Evolutionary conservation across 2,888 invertebrate species (phyloP).

Genomic region (Esperia sulphurella): DNA sequence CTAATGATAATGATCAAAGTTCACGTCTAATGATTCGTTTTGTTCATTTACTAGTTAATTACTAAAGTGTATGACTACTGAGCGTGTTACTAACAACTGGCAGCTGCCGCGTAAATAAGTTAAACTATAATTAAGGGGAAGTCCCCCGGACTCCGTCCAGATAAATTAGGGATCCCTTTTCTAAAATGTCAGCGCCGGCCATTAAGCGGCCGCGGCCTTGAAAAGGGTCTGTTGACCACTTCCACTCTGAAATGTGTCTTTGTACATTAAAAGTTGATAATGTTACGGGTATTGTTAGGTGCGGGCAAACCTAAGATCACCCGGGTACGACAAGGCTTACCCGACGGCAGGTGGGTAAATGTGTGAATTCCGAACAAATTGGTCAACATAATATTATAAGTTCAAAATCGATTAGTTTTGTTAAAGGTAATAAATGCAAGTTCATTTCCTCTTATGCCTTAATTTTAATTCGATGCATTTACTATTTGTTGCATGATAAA

Average conservation of each 20-base stretch:
- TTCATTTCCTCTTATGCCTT: too few species aligned
- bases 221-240: constrained; percentile 50
- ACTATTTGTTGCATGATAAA: too few species aligned
- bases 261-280: constrained; percentile 48
- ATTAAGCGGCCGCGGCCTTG: constrained; percentile 54
- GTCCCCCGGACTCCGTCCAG: constrained; percentile 60
- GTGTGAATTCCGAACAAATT: too few species aligned
- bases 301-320: too few species aligned
- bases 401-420: too few species aligned
- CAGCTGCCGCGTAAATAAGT: constrained; percentile 64
- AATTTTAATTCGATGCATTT: too few species aligned
- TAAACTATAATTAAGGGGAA: constrained; percentile 71
- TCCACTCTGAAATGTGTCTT: constrained; percentile 33
- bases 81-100: constrained; percentile 22
- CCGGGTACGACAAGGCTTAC: not conserved
- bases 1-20: constrained; percentile 1
- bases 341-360: too few species aligned
- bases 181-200: constrained; percentile 66
- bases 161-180: constrained; percentile 75
- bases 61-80: constrained; percentile 3
- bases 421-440: too few species aligned
- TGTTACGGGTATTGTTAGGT: not conserved
- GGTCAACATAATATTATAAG: too few species aligned
- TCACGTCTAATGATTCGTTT: constrained; percentile 1
- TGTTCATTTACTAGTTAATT: constrained; percentile 11